Conservation (phyloP, 2,797 vertebrate genomes). For the Pangasius larnaudii region DNA sequence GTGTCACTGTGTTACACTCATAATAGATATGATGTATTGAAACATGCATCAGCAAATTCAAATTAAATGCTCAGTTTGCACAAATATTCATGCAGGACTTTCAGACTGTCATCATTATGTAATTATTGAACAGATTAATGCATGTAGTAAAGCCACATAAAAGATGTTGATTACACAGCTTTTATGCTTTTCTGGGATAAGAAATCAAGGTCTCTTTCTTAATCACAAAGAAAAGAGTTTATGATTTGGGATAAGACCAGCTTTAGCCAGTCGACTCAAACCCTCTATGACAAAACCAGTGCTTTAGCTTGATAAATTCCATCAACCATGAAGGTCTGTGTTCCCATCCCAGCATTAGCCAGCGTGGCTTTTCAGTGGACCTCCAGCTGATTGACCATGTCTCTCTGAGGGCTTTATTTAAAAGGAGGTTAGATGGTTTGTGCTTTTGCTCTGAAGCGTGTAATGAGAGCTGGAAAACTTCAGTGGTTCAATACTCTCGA, state of each 20-base stretch:
- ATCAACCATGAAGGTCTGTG: constrained; percentile 46
- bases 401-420: constrained; percentile 62
- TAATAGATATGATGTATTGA: background rate
- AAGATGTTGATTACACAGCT: background rate
- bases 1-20: background rate
- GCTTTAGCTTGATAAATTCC: constrained; percentile 47
- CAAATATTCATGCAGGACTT: background rate
- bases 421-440: constrained; percentile 55
- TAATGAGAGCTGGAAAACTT: constrained; percentile 71
- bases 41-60: background rate
- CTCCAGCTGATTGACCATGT: constrained; percentile 63
- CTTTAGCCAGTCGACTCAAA: constrained; percentile 52
- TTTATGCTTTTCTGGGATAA: background rate
- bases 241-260: constrained; percentile 43
- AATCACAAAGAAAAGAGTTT: constrained; percentile 20
- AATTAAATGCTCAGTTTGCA: background rate
- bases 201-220: background rate
- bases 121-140: background rate
- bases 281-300: constrained; percentile 46
- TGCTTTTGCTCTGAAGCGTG: constrained; percentile 64
- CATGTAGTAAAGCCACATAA: background rate
- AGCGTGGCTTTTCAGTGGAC: constrained; percentile 46
- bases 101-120: background rate
- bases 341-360: constrained; percentile 49
- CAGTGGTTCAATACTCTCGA: constrained; percentile 57